Percentiles rank a stretch among this genome's conserved stretches.
Conservation (phyloP, 1,140 invertebrate genomes). For the Cheumatopsyche charites region DNA sequence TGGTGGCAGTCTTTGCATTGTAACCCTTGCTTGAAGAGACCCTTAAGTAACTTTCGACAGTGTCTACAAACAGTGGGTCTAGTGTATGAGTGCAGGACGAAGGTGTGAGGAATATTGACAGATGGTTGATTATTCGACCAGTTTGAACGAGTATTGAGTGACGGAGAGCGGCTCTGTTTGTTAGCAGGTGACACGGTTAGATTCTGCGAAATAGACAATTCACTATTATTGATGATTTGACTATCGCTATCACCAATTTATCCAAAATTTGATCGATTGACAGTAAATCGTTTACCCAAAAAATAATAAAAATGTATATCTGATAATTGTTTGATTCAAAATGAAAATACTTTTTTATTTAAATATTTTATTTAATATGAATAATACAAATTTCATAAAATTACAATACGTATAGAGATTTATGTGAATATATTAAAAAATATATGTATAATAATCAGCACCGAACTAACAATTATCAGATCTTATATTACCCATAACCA, state of each 20-base stretch:
- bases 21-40: slow-evolving; percentile 94
- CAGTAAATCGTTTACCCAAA: too few relatives aligned
- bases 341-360: not conserved
- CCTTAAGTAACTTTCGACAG: slow-evolving; percentile 94
- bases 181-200: slow-evolving; percentile 51
- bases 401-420: slow-evolving; percentile 29
- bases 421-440: slow-evolving; percentile 5
- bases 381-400: slow-evolving; percentile 11
- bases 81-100: slow-evolving; percentile 91
- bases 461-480: slow-evolving; percentile 49
- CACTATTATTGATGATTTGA: not conserved
- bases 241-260: not conserved
- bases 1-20: slow-evolving; percentile 99
- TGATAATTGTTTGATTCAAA: slow-evolving; percentile 47
- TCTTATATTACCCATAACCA: slow-evolving; percentile 47
- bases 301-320: slow-evolving; percentile 24
- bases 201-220: slow-evolving; percentile 31
- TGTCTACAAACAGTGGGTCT: slow-evolving; percentile 94
- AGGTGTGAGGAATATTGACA: slow-evolving; percentile 91
- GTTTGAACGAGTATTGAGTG: slow-evolving; percentile 69
- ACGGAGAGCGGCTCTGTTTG: slow-evolving; percentile 69
- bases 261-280: too few relatives aligned
- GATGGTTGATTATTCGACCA: slow-evolving; percentile 59
- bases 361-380: slow-evolving; percentile 16
- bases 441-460: slow-evolving; percentile 6